A percentile compares a stretch with the other conserved stretches of the same genome.
Evolutionary conservation across 1,140 invertebrate species (phyloP).

Genomic region (Leptestheria dahalacensis): DNA sequence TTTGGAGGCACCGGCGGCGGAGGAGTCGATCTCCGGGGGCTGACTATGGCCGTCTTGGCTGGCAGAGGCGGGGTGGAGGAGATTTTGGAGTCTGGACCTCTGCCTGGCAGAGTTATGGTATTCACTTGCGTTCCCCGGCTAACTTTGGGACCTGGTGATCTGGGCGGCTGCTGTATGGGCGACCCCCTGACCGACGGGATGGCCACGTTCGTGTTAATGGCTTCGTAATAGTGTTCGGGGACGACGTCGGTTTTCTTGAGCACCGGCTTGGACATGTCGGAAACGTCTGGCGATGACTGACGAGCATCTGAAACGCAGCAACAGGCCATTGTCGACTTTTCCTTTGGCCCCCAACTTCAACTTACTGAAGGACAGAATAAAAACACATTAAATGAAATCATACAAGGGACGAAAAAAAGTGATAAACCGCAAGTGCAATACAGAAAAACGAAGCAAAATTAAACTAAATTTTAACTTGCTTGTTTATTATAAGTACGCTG

Average conservation of each 20-base stretch:
- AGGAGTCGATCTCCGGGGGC: not conserved
- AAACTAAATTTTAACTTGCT: no score
- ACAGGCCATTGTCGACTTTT: not conserved
- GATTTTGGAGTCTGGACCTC: not conserved
- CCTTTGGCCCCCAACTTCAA: no score
- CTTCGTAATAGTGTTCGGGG: constrained; percentile 9
- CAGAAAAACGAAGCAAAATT: no score
- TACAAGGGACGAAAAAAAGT: no score
- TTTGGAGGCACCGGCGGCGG: constrained; percentile 12
- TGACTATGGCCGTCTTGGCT: not conserved
- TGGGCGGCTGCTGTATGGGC: not conserved
- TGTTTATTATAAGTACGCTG: no score
- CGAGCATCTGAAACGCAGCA: not conserved
- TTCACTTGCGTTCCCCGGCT: constrained; percentile 5
- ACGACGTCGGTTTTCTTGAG: not conserved
- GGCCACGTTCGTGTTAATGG: not conserved
- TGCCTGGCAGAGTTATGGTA: not conserved
- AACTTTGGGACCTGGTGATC: constrained; percentile 17
- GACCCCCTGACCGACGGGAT: not conserved
- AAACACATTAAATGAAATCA: no score
- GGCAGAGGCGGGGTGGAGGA: constrained; percentile 4
- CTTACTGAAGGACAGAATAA: no score
- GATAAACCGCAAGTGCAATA: no score
- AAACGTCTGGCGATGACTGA: not conserved
- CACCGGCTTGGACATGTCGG: not conserved